These are phyloP conservation scores for Agrotis ipsilon DNA, from an alignment of 2,888 invertebrate species.

Conservation along the genomic window DNA sequence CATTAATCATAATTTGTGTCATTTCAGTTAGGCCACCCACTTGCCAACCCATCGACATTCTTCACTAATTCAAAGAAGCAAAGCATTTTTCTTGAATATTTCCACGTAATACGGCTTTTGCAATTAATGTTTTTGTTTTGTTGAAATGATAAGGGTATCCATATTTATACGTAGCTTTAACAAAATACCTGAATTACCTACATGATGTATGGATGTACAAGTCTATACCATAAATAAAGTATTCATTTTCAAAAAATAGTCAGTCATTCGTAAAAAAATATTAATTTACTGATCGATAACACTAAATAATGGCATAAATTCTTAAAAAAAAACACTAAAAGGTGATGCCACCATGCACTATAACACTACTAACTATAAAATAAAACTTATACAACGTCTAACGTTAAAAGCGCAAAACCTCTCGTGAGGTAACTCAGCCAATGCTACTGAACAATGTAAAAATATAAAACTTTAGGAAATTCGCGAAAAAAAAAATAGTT, in stretches of 20 bases:
- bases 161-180: background rate
- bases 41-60: background rate
- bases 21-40: constrained; percentile 9
- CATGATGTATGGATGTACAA: background rate
- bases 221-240: too few species aligned
- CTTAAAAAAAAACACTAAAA: background rate
- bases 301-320: background rate
- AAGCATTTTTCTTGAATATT: background rate
- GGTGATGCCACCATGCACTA: background rate
- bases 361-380: constrained; percentile 1
- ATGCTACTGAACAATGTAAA: too few species aligned
- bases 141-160: background rate
- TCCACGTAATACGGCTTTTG: background rate
- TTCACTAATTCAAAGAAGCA: constrained; percentile 12
- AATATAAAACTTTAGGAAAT: too few species aligned
- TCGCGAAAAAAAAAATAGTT: too few species aligned
- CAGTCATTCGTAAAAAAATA: too few species aligned
- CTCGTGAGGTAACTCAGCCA: too few species aligned
- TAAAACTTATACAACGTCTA: too few species aligned
- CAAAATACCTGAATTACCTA: background rate
- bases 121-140: background rate
- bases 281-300: background rate
- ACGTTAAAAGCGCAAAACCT: too few species aligned
- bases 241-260: too few species aligned
- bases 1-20: constrained; percentile 27